These are phyloP conservation scores for Malthinus flaveolus DNA, from an alignment of 2,888 invertebrate species.

Conservation along the genomic window DNA sequence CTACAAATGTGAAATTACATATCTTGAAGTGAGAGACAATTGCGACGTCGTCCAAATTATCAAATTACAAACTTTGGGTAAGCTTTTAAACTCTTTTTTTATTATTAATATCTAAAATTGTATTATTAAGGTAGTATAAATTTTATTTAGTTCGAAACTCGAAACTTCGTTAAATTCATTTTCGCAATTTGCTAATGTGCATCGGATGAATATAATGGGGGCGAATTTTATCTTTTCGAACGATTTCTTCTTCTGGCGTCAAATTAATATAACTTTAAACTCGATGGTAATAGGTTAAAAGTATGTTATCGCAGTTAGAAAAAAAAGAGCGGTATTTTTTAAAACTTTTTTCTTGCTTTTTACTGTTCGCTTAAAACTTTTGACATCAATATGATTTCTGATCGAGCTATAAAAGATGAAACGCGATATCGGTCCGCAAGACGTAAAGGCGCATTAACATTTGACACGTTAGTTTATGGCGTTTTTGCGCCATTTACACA, in stretches of 20 bases:
- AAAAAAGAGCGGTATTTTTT: background rate
- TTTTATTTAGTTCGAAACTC: conserved; percentile 10
- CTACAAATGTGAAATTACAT: conserved; percentile 83
- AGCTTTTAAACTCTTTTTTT: conserved; percentile 48
- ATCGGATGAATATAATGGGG: background rate
- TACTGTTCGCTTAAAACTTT: conserved; percentile 10
- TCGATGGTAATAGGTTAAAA: background rate
- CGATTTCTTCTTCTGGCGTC: no score
- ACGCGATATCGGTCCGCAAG: conserved; percentile 22
- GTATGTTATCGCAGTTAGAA: background rate
- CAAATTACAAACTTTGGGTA: conserved; percentile 77
- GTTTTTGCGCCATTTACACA: conserved; percentile 35
- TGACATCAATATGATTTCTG: conserved; percentile 42
- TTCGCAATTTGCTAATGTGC: conserved; percentile 3
- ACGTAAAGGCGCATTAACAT: conserved; percentile 22
- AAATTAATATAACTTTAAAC: background rate
- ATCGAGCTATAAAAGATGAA: conserved; percentile 32
- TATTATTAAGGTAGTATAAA: background rate
- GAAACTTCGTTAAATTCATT: conserved; percentile 10
- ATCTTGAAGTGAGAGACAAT: conserved; percentile 75
- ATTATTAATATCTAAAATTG: background rate
- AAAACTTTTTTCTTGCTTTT: background rate
- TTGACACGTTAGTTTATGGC: conserved; percentile 40
- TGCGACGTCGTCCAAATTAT: conserved; percentile 82
- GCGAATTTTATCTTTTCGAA: background rate